Base-by-base conservation (phyloP, 1,140 invertebrate genomes). In the Leptinotarsa undecemlineata region DNA sequence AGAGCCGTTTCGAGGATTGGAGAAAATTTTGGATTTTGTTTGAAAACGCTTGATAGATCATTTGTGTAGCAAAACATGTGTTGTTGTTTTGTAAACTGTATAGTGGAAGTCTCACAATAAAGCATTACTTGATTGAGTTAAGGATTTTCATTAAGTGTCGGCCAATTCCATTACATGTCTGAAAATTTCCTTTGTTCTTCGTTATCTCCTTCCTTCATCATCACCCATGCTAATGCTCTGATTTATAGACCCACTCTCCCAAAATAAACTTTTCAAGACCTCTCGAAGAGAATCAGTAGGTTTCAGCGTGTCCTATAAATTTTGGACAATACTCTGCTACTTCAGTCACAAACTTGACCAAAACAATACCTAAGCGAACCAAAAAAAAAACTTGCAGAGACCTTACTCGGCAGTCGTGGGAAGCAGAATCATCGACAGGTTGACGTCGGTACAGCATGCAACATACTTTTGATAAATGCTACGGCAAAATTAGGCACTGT, bases 181-280 rank as follows among this genome's bases (percentile, higher is more conserved):
- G 42, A 42, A 48, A 68, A 47, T 68, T 47, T 33, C 11, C 66
- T n/a, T 15, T 4, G 15, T 47, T 13, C 19, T n/a, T 23, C 66
- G 19, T 42, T 68, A 68, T 68, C 66, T 33, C 11, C 33, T 19
- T n/a, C 11, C 0, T 47, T 11, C 66, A 48, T 68, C 66, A 33
- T 42, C 66, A 42, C 66, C 66, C 66, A 68, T 47, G n/a, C 66
- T 68, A 68, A 68, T 68, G 66, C 66, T 17, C 42, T 42, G 66
- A 68, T 68, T 68, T 68, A 68, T 47, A 47, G 66, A 26, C 15
- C 66, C 66, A 48, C 66, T 68, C 3, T 6, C 1, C 6, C 23
- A 48, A 68, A 68, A 68, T 68, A 68, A 68, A 68, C 66, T 68
- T 68, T 68, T 68, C 66, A 68, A 48, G 66, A 68, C 42, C n/a